These are phyloP conservation scores for Cataglyphis altisquamis DNA, from an alignment of 2,888 invertebrate genomes.

Conservation along the genomic window DNA sequence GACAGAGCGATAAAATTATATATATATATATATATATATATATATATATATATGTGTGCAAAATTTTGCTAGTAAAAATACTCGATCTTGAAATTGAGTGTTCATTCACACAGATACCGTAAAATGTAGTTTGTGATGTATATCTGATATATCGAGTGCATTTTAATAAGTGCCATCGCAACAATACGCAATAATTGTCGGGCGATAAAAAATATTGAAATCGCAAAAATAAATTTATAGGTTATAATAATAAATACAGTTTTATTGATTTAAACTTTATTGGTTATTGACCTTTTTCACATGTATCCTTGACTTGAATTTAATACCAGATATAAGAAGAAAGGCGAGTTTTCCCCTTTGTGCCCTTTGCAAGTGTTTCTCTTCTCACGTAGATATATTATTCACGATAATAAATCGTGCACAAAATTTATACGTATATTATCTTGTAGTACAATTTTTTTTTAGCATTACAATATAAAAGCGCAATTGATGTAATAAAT, in stretches of 20 bases:
- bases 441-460: not conserved
- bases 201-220: slow-evolving; percentile 1
- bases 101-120: not conserved
- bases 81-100: slow-evolving; percentile 41
- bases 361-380: slow-evolving; percentile 31
- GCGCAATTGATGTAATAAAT: not conserved
- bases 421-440: slow-evolving; percentile 20
- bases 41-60: not conserved
- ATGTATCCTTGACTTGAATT: slow-evolving; percentile 54
- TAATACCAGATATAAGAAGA: slow-evolving; percentile 25
- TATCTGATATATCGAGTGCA: slow-evolving; percentile 5
- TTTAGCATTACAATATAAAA: not conserved
- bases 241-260: not conserved
- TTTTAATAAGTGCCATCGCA: slow-evolving; percentile 27
- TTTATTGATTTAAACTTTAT: not conserved
- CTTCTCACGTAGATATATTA: slow-evolving; percentile 57
- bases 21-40: slow-evolving; percentile 43
- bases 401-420: slow-evolving; percentile 26
- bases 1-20: slow-evolving; percentile 66
- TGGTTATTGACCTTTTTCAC: slow-evolving; percentile 51
- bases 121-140: not conserved
- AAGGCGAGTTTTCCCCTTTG: slow-evolving; percentile 16
- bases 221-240: slow-evolving; percentile 32
- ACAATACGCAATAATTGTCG: not conserved
- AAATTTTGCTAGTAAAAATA: slow-evolving; percentile 72